A percentile compares a stretch with the other conserved stretches of the same genome.
phyloP scores from a whole-genome alignment of 2,797 vertebrate species.

The Ceryle rudis region DNA sequence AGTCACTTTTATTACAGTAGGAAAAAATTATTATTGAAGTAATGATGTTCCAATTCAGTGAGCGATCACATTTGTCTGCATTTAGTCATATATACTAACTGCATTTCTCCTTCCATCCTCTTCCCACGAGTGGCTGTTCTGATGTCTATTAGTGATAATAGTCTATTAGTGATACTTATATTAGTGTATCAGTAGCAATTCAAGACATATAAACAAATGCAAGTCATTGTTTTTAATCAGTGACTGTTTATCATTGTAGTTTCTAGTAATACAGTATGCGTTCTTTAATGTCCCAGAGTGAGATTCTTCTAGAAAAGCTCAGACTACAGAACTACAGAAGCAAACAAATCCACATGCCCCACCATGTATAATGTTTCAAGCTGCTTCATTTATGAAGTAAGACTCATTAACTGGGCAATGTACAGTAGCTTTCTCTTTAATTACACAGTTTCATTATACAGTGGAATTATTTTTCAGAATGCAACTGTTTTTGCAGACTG shows the following conservation, averaged over 20 bases:
- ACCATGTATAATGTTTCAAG: constrained; percentile 46
- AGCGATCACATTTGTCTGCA: constrained; percentile 8
- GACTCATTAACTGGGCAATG: constrained; percentile 72
- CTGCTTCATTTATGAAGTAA: constrained; percentile 61
- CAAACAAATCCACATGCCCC: constrained; percentile 28
- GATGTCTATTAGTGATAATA: not conserved
- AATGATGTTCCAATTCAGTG: constrained; percentile 34
- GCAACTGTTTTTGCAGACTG: constrained; percentile 65
- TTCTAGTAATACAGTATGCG: not conserved
- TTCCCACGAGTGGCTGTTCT: not conserved
- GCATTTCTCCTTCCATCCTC: not conserved
- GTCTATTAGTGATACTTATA: not conserved
- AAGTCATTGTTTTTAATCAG: constrained; percentile 12
- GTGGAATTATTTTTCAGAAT: constrained; percentile 55
- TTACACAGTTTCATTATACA: constrained; percentile 63
- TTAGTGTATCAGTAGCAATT: not conserved
- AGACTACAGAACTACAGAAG: constrained; percentile 18
- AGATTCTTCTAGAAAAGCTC: constrained; percentile 22
- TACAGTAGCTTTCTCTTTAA: constrained; percentile 68
- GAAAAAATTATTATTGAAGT: constrained; percentile 2
- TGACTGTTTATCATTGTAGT: not conserved
- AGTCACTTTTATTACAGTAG: not conserved
- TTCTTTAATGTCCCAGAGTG: not conserved
- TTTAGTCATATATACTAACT: constrained; percentile 1
- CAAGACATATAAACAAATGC: constrained; percentile 30